Percentiles rank a stretch among this genome's conserved stretches.
Evolutionary conservation across 30 jellyfish, hydroid and myxozoan species (phyloP).

Genomic region (Hydra vulgaris): DNA sequence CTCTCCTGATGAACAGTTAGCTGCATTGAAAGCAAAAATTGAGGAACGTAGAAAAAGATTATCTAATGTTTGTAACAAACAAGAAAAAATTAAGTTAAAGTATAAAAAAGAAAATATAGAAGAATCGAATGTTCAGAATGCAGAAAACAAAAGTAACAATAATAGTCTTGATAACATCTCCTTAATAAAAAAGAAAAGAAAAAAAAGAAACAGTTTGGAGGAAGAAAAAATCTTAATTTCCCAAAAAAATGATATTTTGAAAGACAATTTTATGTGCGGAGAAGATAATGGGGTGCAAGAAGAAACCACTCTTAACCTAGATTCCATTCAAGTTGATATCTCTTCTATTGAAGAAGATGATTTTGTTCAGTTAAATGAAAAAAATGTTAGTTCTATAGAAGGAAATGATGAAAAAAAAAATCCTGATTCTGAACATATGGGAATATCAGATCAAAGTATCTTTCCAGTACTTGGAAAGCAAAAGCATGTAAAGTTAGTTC

Average conservation of each 20-base stretch:
- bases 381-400: not conserved
- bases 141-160: not conserved
- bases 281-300: not conserved
- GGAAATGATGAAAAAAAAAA: slow-evolving; percentile 9
- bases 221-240: slow-evolving; percentile 11
- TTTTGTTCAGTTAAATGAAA: not conserved
- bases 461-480: slow-evolving; percentile 34
- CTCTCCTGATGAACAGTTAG: slow-evolving; percentile 18
- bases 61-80: too few relatives aligned
- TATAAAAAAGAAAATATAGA: not conserved
- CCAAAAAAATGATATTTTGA: not conserved
- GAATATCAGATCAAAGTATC: too few relatives aligned
- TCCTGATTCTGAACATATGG: too few relatives aligned
- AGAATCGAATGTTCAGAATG: not conserved
- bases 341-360: not conserved
- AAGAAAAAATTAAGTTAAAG: not conserved
- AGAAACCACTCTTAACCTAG: not conserved
- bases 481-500: slow-evolving; percentile 15
- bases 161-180: not conserved
- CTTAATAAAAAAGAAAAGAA: not conserved
- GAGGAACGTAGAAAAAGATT: slow-evolving; percentile 16
- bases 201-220: not conserved
- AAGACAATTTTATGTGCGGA: not conserved
- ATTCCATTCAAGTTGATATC: not conserved
- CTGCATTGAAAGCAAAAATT: slow-evolving; percentile 19